A percentile compares a stretch with the other conserved stretches of the same genome.
phyloP scores from a whole-genome alignment of 1,140 invertebrate genomes.

The Penaeus indicus region DNA sequence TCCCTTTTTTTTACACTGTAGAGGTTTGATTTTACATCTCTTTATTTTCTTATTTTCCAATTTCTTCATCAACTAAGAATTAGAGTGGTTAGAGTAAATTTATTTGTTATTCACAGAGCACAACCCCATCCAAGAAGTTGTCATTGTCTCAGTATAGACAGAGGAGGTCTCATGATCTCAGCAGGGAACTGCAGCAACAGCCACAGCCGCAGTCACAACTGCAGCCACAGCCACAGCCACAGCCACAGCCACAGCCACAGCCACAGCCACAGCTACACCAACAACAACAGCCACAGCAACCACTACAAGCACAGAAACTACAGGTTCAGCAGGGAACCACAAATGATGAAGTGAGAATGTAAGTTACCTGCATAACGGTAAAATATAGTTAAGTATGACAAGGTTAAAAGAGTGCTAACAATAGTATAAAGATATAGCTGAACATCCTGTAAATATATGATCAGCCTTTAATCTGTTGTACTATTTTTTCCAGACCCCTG shows the following conservation, averaged over 20 bases:
- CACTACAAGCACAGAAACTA: not conserved
- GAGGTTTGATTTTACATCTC: no score
- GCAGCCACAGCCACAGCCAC: slow-evolving; percentile 17
- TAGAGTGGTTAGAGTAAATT: not conserved
- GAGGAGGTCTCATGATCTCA: slow-evolving; percentile 40
- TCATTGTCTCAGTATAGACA: slow-evolving; percentile 43
- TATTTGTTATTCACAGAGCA: not conserved
- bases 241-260: slow-evolving; percentile 35
- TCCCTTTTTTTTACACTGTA: no score
- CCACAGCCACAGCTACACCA: not conserved
- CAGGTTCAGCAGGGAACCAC: not conserved
- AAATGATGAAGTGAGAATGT: slow-evolving; percentile 6
- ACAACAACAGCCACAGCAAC: slow-evolving; percentile 38
- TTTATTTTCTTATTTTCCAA: no score
- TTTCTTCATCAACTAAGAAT: not conserved
- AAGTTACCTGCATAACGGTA: not conserved
- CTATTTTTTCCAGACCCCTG: slow-evolving; percentile 23
- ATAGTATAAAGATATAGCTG: no score
- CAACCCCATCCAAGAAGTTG: slow-evolving; percentile 37
- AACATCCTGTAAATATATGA: no score
- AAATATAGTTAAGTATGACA: no score
- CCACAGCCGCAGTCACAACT: slow-evolving; percentile 33
- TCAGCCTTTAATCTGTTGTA: no score
- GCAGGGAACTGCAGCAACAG: slow-evolving; percentile 34
- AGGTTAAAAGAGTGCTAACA: no score